Conservation (phyloP, 1,140 invertebrate species). For the Leptoteleia sp. region DNA sequence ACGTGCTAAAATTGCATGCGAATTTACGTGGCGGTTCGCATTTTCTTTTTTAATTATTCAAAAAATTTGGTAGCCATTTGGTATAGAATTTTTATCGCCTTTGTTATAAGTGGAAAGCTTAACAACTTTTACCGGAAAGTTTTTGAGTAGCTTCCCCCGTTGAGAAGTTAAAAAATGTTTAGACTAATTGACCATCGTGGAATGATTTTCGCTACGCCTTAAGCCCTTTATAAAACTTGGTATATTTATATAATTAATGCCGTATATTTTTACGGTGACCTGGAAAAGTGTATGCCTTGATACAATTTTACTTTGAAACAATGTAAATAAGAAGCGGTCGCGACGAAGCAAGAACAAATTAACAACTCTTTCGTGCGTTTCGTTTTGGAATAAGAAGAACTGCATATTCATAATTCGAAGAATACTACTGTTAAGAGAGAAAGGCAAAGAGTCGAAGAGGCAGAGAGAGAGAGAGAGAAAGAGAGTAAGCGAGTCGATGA, state of each 20-base stretch:
- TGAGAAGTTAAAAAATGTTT: conserved; percentile 48
- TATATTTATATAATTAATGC: conserved; percentile 64
- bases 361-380: conserved; percentile 50
- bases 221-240: conserved; percentile 41
- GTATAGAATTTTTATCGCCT: too few species aligned
- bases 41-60: too few species aligned
- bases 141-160: conserved; percentile 25
- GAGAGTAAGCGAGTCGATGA: too few species aligned
- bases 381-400: conserved; percentile 32
- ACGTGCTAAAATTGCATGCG: too few species aligned
- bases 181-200: conserved; percentile 57
- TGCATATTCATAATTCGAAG: conserved; percentile 62
- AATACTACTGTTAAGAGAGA: conserved; percentile 2
- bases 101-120: too few species aligned
- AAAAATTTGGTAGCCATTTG: too few species aligned
- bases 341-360: conserved; percentile 58
- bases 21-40: too few species aligned
- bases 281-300: conserved; percentile 50
- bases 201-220: conserved; percentile 46
- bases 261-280: conserved; percentile 59
- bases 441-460: neutral
- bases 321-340: conserved; percentile 63
- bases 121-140: conserved; percentile 42
- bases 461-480: neutral
- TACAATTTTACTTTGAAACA: conserved; percentile 54